A percentile compares a stretch with the other conserved stretches of the same genome.
Evolutionary conservation across 2,113 vertebrate species (phyloP).

Genomic region (Cepphus grylle): DNA sequence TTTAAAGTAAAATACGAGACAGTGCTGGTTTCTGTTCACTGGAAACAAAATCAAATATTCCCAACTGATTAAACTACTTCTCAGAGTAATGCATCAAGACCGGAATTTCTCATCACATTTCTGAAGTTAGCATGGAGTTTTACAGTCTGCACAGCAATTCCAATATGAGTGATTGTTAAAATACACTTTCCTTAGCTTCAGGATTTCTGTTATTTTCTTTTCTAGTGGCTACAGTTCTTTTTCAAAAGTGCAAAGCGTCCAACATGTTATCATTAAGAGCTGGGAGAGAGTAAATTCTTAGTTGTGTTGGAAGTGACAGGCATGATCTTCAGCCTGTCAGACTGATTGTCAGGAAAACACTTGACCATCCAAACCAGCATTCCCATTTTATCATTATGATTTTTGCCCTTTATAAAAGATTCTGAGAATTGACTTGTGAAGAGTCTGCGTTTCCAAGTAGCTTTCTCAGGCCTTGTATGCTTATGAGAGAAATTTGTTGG

Average conservation of each 20-base stretch:
- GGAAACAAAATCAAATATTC: not conserved
- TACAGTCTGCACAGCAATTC: not conserved
- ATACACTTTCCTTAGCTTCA: not conserved
- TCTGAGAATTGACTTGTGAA: not conserved
- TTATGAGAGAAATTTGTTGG: not conserved
- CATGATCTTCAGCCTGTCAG: not conserved
- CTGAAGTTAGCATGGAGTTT: not conserved
- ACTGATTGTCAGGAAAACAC: not conserved
- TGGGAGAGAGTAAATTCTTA: not conserved
- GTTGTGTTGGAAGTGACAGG: not conserved
- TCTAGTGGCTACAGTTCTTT: not conserved
- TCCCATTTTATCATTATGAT: not conserved
- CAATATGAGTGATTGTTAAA: not conserved
- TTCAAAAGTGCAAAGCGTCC: not conserved
- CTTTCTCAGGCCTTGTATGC: not conserved
- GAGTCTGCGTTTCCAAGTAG: not conserved
- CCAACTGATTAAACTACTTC: not conserved
- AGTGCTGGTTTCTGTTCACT: not conserved
- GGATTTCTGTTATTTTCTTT: not conserved
- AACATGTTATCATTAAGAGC: not conserved
- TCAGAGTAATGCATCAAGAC: not conserved
- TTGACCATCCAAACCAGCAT: not conserved
- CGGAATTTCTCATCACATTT: not conserved
- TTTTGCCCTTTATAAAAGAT: not conserved
- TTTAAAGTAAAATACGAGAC: not conserved